Percentiles rank a stretch among this genome's conserved stretches.
Conservation (phyloP, 1,140 invertebrate species). For the Drosophila elegans region DNA sequence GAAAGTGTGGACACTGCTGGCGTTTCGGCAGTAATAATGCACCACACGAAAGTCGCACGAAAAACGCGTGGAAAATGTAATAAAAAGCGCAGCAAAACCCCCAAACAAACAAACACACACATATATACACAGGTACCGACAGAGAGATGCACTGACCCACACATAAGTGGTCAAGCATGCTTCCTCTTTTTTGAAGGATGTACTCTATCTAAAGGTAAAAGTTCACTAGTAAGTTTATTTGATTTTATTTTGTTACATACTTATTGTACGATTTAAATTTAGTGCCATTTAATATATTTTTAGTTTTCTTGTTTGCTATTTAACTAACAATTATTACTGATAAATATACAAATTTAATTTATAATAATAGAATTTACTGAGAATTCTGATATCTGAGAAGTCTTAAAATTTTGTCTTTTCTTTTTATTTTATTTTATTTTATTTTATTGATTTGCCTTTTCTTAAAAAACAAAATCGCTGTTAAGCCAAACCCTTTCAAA, state of each 20-base stretch:
- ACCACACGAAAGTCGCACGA: constrained; percentile 55
- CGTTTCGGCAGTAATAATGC: constrained; percentile 32
- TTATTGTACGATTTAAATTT: too few relatives aligned
- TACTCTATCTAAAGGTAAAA: constrained; percentile 2
- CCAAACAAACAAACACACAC: constrained; percentile 19
- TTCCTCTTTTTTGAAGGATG: neutral
- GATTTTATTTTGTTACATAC: too few relatives aligned
- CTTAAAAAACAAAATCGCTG: neutral
- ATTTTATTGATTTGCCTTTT: neutral
- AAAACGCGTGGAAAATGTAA: constrained; percentile 46
- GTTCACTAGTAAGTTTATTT: too few relatives aligned
- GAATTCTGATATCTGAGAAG: too few relatives aligned
- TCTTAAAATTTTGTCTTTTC: too few relatives aligned
- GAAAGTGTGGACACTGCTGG: neutral
- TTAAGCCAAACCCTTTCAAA: neutral
- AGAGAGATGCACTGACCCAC: constrained; percentile 16
- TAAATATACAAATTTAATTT: too few relatives aligned
- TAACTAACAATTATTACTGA: too few relatives aligned
- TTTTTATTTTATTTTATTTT: too few relatives aligned
- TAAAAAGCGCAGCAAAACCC: constrained; percentile 17
- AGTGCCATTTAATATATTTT: too few relatives aligned
- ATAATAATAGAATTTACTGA: too few relatives aligned
- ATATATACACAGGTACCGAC: constrained; percentile 16
- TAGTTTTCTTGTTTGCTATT: too few relatives aligned
- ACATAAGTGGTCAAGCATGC: constrained; percentile 24